phyloP scores from a whole-genome alignment of 2,797 vertebrate species.

The Falco concolor region DNA sequence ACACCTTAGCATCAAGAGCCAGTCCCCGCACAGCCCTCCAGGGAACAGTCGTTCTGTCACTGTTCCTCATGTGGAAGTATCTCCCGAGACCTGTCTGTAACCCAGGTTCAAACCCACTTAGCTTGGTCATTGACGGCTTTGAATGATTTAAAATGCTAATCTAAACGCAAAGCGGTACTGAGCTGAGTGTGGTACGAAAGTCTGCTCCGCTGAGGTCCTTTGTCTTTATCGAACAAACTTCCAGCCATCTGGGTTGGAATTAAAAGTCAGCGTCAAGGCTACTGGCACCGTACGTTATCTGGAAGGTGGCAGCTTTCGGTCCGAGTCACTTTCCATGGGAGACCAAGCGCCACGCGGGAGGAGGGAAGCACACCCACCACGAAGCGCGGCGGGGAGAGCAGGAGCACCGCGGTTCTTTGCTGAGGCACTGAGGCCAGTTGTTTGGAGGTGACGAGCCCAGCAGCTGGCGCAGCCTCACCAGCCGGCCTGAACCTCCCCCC shows the following conservation, averaged over 20 bases:
- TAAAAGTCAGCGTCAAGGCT: not conserved
- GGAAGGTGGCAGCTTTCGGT: not conserved
- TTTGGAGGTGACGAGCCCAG: not conserved
- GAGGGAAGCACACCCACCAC: rapidly evolving
- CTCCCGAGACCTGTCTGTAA: not conserved
- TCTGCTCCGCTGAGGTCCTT: not conserved
- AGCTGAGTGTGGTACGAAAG: not conserved
- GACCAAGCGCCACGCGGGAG: not conserved
- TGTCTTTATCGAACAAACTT: not conserved
- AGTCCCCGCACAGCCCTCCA: not conserved
- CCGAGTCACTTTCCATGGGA: not conserved
- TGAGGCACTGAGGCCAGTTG: not conserved
- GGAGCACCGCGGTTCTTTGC: not conserved
- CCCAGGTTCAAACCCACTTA: not conserved
- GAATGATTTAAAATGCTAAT: not conserved
- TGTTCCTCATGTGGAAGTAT: not conserved
- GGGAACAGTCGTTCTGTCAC: not conserved
- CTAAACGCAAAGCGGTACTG: rapidly evolving
- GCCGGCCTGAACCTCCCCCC: not conserved
- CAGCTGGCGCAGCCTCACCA: not conserved
- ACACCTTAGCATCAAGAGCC: not conserved
- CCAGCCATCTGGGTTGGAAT: not conserved
- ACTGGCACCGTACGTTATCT: not conserved
- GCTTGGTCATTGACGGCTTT: rapidly evolving
- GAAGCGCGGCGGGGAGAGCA: rapidly evolving